These are phyloP conservation scores for Valencia hispanica DNA, from an alignment of 2,797 vertebrate species.

Conservation along the genomic window DNA sequence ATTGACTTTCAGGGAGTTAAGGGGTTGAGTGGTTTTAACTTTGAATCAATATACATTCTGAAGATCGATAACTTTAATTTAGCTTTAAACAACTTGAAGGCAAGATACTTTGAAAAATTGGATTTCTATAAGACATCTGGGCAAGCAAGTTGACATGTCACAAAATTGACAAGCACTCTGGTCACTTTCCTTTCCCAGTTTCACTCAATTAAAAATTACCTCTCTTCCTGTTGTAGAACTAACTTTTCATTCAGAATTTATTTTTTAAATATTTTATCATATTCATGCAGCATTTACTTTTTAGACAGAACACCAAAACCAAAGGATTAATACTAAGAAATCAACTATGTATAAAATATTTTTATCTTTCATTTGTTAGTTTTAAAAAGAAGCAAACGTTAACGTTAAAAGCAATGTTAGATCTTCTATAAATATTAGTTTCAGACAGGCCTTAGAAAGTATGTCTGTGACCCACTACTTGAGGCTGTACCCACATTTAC, in stretches of 20 bases:
- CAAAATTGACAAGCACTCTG: conserved; percentile 15
- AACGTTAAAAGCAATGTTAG: background rate
- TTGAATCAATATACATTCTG: conserved; percentile 39
- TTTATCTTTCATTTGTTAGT: background rate
- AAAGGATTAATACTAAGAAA: background rate
- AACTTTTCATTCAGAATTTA: background rate
- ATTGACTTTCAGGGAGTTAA: conserved; percentile 35
- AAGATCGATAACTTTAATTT: conserved; percentile 41
- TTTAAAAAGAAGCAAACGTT: background rate
- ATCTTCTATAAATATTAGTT: background rate
- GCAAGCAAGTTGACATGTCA: conserved; percentile 26
- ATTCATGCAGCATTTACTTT: background rate
- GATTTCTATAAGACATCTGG: conserved; percentile 28
- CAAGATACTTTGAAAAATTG: conserved; percentile 14
- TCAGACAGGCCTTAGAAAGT: background rate
- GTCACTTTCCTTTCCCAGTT: conserved; percentile 8
- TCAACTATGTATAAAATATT: background rate
- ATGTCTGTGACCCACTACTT: background rate
- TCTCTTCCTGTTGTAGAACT: background rate
- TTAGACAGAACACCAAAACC: background rate
- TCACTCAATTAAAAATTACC: conserved; percentile 7
- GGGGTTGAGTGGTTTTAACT: conserved; percentile 36
- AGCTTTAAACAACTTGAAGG: conserved; percentile 25
- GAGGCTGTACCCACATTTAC: background rate
- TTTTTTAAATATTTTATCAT: background rate